Conservation (phyloP, 1,140 invertebrate species). For the Anastrepha ludens region DNA sequence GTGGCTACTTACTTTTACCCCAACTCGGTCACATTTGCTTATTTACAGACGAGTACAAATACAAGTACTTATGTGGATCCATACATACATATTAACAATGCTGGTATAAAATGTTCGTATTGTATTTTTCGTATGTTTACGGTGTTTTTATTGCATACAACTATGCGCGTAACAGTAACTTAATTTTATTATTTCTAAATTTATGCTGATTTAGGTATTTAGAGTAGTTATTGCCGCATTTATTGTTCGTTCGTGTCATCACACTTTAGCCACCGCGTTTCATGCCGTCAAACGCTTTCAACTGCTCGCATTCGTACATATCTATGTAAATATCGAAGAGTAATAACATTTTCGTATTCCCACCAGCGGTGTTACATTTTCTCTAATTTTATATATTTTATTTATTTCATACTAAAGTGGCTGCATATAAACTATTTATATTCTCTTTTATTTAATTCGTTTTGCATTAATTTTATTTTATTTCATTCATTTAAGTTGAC, state of each 20-base stretch:
- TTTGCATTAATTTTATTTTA: slow-evolving; percentile 56
- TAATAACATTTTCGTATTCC: neutral
- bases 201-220: slow-evolving; percentile 54
- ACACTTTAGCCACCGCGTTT: neutral
- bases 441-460: slow-evolving; percentile 49
- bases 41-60: neutral
- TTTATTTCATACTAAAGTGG: neutral
- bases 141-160: neutral
- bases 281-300: neutral
- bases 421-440: neutral
- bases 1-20: neutral
- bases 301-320: neutral
- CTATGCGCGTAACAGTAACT: slow-evolving; percentile 39
- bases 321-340: neutral
- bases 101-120: no score
- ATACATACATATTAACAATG: no score
- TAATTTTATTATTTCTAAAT: slow-evolving; percentile 54
- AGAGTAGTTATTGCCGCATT: slow-evolving; percentile 50
- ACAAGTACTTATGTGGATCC: neutral
- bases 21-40: neutral
- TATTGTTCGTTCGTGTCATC: slow-evolving; percentile 52
- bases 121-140: no score
- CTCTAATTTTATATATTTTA: neutral
- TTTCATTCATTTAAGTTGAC: slow-evolving; percentile 69
- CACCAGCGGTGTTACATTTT: neutral